These are phyloP conservation scores for Gerris lacustris DNA, from an alignment of 2,888 invertebrate genomes.

Conservation along the genomic window DNA sequence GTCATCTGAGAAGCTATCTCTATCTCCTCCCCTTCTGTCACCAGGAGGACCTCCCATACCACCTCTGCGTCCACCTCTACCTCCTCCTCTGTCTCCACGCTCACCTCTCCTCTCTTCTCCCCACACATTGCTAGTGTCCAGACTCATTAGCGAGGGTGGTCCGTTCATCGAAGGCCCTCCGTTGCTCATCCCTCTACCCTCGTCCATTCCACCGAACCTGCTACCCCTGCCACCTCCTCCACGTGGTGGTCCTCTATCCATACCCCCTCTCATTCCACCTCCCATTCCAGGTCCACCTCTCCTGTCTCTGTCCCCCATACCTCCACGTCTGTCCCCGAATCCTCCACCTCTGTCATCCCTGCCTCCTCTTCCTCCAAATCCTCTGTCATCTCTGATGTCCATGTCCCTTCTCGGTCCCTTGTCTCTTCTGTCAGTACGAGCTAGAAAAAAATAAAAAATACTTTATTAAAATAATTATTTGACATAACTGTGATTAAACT, in stretches of 20 bases:
- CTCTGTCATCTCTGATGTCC: conserved; percentile 11
- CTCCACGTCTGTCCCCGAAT: conserved; percentile 23
- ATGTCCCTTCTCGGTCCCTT: conserved; percentile 13
- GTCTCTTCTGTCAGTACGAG: conserved; percentile 2
- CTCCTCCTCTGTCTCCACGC: neutral
- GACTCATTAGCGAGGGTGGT: neutral
- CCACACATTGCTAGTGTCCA: neutral
- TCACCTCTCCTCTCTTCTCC: conserved; percentile 8
- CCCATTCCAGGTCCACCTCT: conserved; percentile 11
- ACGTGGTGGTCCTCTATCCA: conserved; percentile 10
- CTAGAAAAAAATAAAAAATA: too few species aligned
- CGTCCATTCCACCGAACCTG: neutral
- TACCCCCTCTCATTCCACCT: neutral
- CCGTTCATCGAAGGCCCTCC: neutral
- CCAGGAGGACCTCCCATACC: neutral
- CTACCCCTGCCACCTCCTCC: conserved; percentile 5
- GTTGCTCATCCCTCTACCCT: neutral
- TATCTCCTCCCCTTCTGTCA: neutral
- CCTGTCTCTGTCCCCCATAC: conserved; percentile 23
- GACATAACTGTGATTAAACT: neutral
- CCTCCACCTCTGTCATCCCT: conserved; percentile 22
- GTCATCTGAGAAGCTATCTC: conserved; percentile 4
- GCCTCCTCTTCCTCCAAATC: conserved; percentile 17
- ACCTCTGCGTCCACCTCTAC: conserved; percentile 15
- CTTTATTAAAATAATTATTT: too few species aligned